These are phyloP conservation scores for Nezara viridula DNA, from an alignment of 2,888 invertebrate species.

Conservation along the genomic window DNA sequence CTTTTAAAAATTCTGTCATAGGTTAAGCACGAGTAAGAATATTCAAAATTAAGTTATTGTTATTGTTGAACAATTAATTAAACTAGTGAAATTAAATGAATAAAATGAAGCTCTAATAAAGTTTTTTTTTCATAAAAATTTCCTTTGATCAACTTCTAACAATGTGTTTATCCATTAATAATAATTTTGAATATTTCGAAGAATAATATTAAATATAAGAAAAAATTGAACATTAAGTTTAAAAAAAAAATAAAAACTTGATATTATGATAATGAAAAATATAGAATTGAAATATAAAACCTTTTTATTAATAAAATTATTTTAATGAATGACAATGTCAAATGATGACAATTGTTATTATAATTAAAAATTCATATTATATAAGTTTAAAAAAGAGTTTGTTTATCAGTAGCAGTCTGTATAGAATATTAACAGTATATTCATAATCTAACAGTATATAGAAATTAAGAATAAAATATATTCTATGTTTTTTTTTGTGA, in stretches of 20 bases:
- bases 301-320: neutral
- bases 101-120: neutral
- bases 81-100: neutral
- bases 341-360: neutral
- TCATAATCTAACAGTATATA: neutral
- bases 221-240: neutral
- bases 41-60: neutral
- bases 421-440: neutral
- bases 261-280: neutral
- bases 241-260: neutral
- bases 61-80: neutral
- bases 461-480: neutral
- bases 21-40: neutral
- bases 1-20: neutral
- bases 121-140: neutral
- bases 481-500: no score
- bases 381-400: neutral
- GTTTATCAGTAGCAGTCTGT: neutral
- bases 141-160: neutral
- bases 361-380: neutral
- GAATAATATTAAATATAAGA: neutral
- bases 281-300: neutral
- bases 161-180: neutral
- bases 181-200: neutral
- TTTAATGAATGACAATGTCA: neutral